Percentiles rank a stretch among this genome's conserved stretches.
phyloP scores from a whole-genome alignment of 2,888 invertebrate species.

The Ethmia dodecea region DNA sequence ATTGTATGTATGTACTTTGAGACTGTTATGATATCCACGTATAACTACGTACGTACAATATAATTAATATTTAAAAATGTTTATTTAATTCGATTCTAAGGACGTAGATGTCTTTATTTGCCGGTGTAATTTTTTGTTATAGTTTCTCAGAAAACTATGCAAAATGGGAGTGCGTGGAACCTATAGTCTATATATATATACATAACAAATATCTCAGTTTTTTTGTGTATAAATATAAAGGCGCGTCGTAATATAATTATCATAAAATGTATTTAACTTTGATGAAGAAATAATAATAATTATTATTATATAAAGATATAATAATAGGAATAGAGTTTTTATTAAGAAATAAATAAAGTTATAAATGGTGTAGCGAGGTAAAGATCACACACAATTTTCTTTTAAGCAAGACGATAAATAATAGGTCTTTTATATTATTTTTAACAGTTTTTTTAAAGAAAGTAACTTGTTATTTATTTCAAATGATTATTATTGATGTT shows the following conservation, averaged over 20 bases:
- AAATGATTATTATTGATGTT: constrained; percentile 75
- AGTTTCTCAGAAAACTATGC: constrained; percentile 28
- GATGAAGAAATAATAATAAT: constrained; percentile 73
- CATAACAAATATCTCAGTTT: constrained; percentile 28
- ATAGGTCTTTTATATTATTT: constrained; percentile 66
- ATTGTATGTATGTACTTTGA: constrained; percentile 76
- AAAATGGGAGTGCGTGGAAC: constrained; percentile 31
- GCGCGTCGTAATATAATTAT: constrained; percentile 59
- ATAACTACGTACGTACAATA: constrained; percentile 73
- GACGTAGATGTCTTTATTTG: constrained; percentile 50
- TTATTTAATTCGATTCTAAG: constrained; percentile 71
- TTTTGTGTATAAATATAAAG: constrained; percentile 48
- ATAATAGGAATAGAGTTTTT: constrained; percentile 76
- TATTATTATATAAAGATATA: constrained; percentile 73
- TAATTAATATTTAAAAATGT: constrained; percentile 59
- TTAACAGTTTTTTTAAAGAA: constrained; percentile 70
- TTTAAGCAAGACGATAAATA: constrained; percentile 49
- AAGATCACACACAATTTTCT: constrained; percentile 60
- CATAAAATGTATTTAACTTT: constrained; percentile 71
- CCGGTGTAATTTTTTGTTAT: constrained; percentile 30
- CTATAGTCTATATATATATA: constrained; percentile 27
- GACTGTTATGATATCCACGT: constrained; percentile 75
- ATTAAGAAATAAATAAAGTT: constrained; percentile 74
- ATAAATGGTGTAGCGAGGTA: constrained; percentile 60
- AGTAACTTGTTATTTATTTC: constrained; percentile 77